These are phyloP conservation scores for Furcifer pardalis DNA, from an alignment of 2,797 vertebrate species.

Conservation along the genomic window DNA sequence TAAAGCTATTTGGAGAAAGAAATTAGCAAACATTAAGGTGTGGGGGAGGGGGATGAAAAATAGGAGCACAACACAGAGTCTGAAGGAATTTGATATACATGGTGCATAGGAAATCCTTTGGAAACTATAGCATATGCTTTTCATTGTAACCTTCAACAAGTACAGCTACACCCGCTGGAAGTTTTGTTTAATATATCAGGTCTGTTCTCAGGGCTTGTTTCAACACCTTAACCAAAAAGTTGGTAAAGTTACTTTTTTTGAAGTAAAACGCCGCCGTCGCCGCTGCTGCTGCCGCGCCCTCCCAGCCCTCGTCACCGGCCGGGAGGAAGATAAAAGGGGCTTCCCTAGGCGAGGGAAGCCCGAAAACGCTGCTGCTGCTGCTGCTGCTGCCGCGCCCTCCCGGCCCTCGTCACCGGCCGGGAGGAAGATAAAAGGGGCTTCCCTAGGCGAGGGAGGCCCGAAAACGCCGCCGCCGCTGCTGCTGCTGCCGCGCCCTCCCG, in stretches of 20 bases:
- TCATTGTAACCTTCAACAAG: conserved; percentile 15
- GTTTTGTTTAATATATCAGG: not conserved
- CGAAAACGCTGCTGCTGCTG: too few relatives aligned
- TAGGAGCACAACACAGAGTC: conserved; percentile 38
- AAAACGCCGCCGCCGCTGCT: too few relatives aligned
- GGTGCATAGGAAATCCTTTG: not conserved
- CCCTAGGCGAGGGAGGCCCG: too few relatives aligned
- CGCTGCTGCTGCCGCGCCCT: too few relatives aligned
- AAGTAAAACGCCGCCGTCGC: too few relatives aligned
- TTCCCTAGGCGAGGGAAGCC: too few relatives aligned
- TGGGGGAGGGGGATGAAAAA: conserved; percentile 36
- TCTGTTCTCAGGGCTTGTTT: not conserved
- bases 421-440: too few relatives aligned
- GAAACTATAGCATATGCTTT: not conserved
- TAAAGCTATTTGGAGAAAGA: conserved; percentile 40
- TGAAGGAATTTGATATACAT: not conserved
- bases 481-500: too few relatives aligned
- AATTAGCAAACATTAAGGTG: conserved; percentile 45
- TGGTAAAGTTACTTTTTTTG: not conserved
- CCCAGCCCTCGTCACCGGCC: too few relatives aligned
- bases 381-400: too few relatives aligned
- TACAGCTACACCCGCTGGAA: not conserved
- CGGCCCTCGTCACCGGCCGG: too few relatives aligned
- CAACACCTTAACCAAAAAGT: not conserved
- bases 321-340: too few relatives aligned